Evolutionary conservation across 2,797 vertebrate species (phyloP).

Genomic region (Eidolon dupreanum): DNA sequence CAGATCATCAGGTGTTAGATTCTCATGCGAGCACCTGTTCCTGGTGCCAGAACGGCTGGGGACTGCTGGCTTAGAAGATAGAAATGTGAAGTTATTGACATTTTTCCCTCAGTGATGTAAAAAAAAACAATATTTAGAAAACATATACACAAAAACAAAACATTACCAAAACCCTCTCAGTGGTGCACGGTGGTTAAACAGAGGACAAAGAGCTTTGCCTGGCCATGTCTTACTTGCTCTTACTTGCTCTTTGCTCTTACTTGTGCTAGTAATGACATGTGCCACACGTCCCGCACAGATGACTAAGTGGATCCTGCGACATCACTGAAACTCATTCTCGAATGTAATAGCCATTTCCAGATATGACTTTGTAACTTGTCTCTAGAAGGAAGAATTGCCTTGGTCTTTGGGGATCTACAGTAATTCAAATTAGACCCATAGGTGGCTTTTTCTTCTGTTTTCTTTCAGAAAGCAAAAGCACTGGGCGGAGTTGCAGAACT

Average conservation of each 20-base stretch:
- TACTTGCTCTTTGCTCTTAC: not conserved
- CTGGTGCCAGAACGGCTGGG: no score
- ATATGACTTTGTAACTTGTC: not conserved
- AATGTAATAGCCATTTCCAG: not conserved
- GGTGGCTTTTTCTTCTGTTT: not conserved
- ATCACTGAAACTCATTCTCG: not conserved
- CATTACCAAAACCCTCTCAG: slow-evolving; percentile 49
- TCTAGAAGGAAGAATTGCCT: not conserved
- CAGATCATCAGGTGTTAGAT: no score
- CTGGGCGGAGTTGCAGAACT: not conserved
- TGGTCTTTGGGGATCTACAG: not conserved
- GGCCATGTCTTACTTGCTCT: not conserved
- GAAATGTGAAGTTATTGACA: slow-evolving; percentile 64
- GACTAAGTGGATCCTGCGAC: not conserved
- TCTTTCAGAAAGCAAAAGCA: not conserved
- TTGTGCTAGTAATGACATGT: not conserved
- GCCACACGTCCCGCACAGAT: not conserved
- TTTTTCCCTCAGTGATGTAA: slow-evolving; percentile 72
- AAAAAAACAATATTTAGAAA: slow-evolving; percentile 75
- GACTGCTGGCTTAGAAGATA: slow-evolving; percentile 61
- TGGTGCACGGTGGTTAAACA: not conserved
- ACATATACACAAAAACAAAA: not conserved
- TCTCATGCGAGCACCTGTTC: no score
- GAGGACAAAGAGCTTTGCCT: slow-evolving; percentile 14
- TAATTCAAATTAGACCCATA: not conserved